Evolutionary conservation across 2,888 invertebrate species (phyloP).

Genomic region (Tanypteryx hageni): DNA sequence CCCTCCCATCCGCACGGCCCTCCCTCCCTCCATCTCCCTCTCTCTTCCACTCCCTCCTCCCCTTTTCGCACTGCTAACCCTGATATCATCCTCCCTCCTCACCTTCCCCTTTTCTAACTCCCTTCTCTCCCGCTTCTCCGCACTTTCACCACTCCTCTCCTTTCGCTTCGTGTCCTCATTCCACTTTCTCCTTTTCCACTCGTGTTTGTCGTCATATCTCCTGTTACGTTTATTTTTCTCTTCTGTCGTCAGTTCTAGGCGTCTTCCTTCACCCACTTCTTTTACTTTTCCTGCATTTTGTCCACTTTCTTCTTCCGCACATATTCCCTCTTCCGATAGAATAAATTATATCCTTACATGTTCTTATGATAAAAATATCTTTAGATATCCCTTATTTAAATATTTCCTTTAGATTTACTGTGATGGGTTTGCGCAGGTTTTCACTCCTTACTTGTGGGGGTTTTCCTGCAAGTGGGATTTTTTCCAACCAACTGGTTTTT

Average conservation of each 20-base stretch:
- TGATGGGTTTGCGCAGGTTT: too few relatives aligned
- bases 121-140: neutral
- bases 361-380: too few relatives aligned
- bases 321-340: neutral
- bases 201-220: neutral
- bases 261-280: neutral
- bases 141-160: conserved; percentile 5
- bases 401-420: too few relatives aligned
- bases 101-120: neutral
- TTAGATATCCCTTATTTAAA: too few relatives aligned
- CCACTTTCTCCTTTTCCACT: neutral
- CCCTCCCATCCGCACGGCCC: neutral
- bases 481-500: too few relatives aligned
- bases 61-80: neutral
- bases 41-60: conserved; percentile 15
- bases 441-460: too few relatives aligned
- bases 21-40: neutral
- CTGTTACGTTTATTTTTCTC: neutral
- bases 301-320: neutral
- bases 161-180: neutral
- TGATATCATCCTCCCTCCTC: neutral
- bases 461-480: too few relatives aligned
- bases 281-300: neutral
- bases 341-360: too few relatives aligned
- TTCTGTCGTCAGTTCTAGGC: neutral